These are phyloP conservation scores for Brenthis ino DNA, from an alignment of 2,888 invertebrate genomes.

Conservation along the genomic window DNA sequence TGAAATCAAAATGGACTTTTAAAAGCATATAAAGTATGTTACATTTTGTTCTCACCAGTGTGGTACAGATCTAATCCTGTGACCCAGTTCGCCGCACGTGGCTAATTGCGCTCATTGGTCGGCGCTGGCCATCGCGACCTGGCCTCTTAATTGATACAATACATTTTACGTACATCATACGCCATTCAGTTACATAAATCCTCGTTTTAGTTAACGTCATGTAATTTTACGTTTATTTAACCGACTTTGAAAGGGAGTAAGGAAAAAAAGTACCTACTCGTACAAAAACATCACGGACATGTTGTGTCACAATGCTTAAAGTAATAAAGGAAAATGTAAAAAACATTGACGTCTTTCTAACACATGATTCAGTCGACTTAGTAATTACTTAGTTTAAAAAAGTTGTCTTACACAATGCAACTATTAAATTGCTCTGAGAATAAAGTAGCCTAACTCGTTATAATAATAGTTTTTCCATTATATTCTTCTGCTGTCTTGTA, in stretches of 20 bases:
- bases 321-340: background rate
- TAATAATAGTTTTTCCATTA: too few relatives aligned
- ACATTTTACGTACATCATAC: constrained; percentile 19
- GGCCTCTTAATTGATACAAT: constrained; percentile 55
- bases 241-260: too few relatives aligned
- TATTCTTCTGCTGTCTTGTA: too few relatives aligned
- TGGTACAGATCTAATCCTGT: constrained; percentile 50
- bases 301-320: background rate
- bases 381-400: too few relatives aligned
- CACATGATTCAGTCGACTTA: background rate
- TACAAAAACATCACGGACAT: too few relatives aligned
- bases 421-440: too few relatives aligned
- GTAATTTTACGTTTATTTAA: background rate
- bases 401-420: too few relatives aligned
- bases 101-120: constrained; percentile 66
- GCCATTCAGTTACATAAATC: constrained; percentile 9
- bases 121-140: constrained; percentile 50
- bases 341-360: background rate
- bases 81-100: constrained; percentile 64
- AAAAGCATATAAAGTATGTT: background rate
- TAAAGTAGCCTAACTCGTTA: too few relatives aligned
- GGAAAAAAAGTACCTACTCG: too few relatives aligned
- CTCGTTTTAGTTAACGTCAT: background rate
- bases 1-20: too few relatives aligned
- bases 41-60: constrained; percentile 8